Base-by-base conservation (phyloP, 2,113 vertebrate genomes). In the Pampusana beccarii region DNA sequence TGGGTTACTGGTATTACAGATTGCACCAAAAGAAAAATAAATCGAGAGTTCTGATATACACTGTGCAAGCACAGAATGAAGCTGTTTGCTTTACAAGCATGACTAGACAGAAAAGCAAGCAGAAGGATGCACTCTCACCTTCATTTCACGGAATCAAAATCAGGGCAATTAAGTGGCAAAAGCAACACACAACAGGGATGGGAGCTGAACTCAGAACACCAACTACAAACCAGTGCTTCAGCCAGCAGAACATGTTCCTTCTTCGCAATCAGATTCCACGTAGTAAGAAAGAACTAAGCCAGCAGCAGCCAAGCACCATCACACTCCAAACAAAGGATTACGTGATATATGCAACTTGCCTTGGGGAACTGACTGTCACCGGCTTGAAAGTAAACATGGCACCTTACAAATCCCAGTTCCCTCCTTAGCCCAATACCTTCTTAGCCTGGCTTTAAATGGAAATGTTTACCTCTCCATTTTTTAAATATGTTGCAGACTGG, bases 401-500 rank as follows among this genome's bases (percentile, higher is more conserved):
- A 90, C 10, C 8, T 44, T 48, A 60, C 31, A 80, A 83, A 61
- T 72, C 33, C 40, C 33, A 34, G 16, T 36, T 75, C 31, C 48
- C 51, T 56, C 40, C 44, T 56, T 42, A 54, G 72, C 51, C 44
- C 60, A 88, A 14, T 16, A 21, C 1, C 5, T 40, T 17, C 42
- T 84, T 78, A 60, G 29, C 51, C 46, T 69, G 9, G 11, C 53
- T 85, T 89, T 48, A 79, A 86, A 88, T 20, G 23, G 56, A 78
- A 78, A 28, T 7, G 1, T 38, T 94, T 93, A 99, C 99, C 99
- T 99, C 90, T 95, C 98, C 98, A 70, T 99, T 97, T 92, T 97
- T 98, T 75, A 99, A 97, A 91, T 99, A 99, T 2, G 98, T 90
- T 77, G 99, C 99, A 1, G 99, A 97, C 72, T 98, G 99, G 97